phyloP scores from a whole-genome alignment of 2,797 vertebrate species.

The Eulemur mongoz region DNA sequence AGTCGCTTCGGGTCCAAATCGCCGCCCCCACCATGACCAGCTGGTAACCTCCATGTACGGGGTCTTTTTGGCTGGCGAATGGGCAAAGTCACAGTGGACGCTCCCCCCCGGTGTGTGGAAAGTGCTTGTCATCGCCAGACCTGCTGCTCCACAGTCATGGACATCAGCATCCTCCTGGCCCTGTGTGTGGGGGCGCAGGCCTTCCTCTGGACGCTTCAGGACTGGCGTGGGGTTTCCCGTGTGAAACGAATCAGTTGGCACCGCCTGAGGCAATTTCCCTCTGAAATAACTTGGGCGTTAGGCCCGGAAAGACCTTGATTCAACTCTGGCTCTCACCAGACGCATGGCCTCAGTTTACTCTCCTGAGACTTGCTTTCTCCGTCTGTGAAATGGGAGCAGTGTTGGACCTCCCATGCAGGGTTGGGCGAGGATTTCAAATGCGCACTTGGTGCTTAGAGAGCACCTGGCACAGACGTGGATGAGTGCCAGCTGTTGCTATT shows the following conservation, averaged over 20 bases:
- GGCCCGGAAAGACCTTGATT: neutral
- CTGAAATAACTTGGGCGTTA: neutral
- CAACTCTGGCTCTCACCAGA: rapidly evolving
- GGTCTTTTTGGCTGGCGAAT: neutral
- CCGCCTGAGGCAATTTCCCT: neutral
- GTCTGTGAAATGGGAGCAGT: neutral
- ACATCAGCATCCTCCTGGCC: rapidly evolving
- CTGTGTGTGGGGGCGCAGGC: rapidly evolving
- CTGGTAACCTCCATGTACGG: rapidly evolving
- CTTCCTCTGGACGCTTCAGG: rapidly evolving
- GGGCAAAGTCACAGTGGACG: rapidly evolving
- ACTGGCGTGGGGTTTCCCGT: neutral
- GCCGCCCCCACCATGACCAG: neutral
- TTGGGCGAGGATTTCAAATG: neutral
- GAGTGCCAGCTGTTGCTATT: too few species aligned
- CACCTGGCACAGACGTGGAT: neutral
- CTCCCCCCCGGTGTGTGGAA: rapidly evolving
- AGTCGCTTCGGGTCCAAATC: neutral
- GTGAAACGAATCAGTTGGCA: rapidly evolving
- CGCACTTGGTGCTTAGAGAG: neutral
- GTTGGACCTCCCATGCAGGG: neutral
- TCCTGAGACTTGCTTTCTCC: neutral
- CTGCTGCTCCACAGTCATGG: rapidly evolving
- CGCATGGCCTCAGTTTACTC: rapidly evolving
- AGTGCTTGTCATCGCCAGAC: rapidly evolving